Conservation (phyloP, 2,797 vertebrate genomes). For the Anas capensis region DNA sequence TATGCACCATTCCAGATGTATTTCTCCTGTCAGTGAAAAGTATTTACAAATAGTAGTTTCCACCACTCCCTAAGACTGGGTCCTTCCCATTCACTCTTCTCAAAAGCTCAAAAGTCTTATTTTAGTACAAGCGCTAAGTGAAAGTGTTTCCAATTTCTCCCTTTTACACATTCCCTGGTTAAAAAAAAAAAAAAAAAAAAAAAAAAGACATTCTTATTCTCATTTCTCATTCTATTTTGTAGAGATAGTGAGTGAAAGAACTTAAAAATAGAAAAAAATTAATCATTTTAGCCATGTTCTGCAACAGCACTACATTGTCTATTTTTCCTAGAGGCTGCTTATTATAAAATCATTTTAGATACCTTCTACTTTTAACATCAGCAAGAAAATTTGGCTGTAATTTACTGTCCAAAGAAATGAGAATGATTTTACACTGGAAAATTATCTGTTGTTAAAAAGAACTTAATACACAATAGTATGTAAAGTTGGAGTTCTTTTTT, state of each 20-base stretch:
- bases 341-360: neutral
- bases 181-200: neutral
- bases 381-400: neutral
- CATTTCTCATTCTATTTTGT: neutral
- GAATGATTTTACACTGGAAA: neutral
- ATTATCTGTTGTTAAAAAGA: neutral
- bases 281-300: neutral
- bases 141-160: neutral
- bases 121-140: neutral
- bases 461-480: neutral
- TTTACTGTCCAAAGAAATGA: neutral
- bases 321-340: neutral
- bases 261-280: neutral
- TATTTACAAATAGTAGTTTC: neutral
- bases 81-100: neutral
- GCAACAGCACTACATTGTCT: neutral
- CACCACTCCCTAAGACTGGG: neutral
- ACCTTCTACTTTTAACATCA: neutral
- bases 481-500: neutral
- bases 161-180: neutral
- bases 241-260: neutral
- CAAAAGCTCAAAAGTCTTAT: neutral
- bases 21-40: neutral
- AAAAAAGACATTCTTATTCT: neutral
- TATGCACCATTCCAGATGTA: neutral